These are phyloP conservation scores for Brachionus sp. DNA, from an alignment of 1,140 invertebrate genomes.

Conservation along the genomic window DNA sequence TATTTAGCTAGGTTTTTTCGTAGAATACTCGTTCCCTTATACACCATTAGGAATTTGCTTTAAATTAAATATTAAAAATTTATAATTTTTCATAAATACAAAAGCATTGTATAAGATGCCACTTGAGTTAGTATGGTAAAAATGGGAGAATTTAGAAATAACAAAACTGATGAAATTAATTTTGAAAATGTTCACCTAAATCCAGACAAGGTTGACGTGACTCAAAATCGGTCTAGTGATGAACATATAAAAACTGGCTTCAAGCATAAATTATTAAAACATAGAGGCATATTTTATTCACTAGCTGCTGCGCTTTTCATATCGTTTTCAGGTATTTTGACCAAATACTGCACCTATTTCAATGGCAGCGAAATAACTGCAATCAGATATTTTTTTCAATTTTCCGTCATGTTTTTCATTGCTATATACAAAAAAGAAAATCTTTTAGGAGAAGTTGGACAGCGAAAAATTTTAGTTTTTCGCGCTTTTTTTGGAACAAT, in stretches of 20 bases:
- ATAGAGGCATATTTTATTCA: not conserved
- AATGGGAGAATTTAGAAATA: not conserved
- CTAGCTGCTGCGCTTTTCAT: not conserved
- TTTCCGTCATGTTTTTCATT: not conserved
- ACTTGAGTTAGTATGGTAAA: not conserved
- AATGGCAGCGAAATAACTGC: conserved; percentile 20
- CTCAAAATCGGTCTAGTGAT: not conserved
- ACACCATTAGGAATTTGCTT: not conserved
- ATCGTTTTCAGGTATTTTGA: not conserved
- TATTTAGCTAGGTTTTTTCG: not conserved
- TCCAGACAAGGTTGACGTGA: not conserved
- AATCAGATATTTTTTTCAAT: conserved; percentile 29
- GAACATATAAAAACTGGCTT: not conserved
- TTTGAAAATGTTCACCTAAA: not conserved
- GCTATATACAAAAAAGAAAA: not conserved
- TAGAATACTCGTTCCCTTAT: not conserved
- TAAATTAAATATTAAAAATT: not conserved
- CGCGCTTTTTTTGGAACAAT: conserved; percentile 16
- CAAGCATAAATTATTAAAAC: not conserved
- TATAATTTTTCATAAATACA: not conserved
- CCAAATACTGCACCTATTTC: not conserved
- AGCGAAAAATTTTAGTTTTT: conserved; percentile 10
- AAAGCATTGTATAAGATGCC: not conserved
- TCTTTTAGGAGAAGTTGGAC: not conserved
- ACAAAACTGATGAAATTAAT: not conserved